Conservation (phyloP, 2,113 vertebrate genomes). For the Proterorhinus semilunaris region DNA sequence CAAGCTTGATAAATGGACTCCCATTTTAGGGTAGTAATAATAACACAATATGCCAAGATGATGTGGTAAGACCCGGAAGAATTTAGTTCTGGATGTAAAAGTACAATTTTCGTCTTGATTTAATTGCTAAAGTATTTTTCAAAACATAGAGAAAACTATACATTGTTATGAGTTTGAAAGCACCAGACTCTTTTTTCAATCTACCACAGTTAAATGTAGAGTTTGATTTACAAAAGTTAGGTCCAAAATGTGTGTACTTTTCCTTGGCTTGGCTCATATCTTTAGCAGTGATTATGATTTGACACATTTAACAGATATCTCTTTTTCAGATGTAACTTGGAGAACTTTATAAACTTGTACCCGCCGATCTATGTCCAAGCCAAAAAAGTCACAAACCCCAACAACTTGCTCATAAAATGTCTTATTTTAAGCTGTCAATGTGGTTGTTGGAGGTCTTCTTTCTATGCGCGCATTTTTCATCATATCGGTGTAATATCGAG, state of each 20-base stretch:
- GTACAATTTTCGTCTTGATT: too few relatives aligned
- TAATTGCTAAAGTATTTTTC: too few relatives aligned
- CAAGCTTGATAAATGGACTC: neutral
- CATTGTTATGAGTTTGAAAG: neutral
- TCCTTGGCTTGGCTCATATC: neutral
- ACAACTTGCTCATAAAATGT: neutral
- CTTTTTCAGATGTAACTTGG: neutral
- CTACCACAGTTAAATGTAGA: too few relatives aligned
- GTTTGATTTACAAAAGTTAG: too few relatives aligned
- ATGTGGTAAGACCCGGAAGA: too few relatives aligned
- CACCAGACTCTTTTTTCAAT: neutral
- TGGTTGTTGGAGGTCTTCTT: neutral
- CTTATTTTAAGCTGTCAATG: conserved; percentile 8
- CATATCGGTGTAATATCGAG: neutral
- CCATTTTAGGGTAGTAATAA: too few relatives aligned
- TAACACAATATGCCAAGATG: too few relatives aligned
- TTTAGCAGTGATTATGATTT: neutral
- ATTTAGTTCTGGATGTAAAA: too few relatives aligned
- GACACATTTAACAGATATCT: neutral
- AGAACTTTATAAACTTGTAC: conserved; percentile 3
- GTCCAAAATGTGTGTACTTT: neutral
- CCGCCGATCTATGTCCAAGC: neutral
- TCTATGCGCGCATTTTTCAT: neutral
- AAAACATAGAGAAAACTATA: neutral
- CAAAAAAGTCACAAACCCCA: neutral